phyloP scores from a whole-genome alignment of 2,888 invertebrate species.

The Tortricodes alternella region DNA sequence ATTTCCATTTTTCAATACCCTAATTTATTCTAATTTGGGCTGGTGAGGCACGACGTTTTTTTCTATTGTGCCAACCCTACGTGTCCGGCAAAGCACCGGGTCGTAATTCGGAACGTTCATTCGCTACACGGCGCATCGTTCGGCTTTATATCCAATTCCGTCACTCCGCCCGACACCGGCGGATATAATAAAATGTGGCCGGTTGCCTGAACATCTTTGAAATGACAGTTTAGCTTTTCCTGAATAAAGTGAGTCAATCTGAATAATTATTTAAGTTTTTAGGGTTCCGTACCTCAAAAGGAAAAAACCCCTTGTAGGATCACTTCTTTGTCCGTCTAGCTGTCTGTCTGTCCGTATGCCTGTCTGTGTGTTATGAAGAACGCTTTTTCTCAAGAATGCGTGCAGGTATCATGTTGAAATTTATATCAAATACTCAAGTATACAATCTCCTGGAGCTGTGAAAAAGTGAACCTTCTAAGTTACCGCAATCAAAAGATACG shows the following conservation, averaged over 20 bases:
- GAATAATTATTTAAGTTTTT: not conserved
- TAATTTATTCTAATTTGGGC: too few species aligned
- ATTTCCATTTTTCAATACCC: too few species aligned
- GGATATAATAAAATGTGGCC: constrained; percentile 10
- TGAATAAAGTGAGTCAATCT: not conserved
- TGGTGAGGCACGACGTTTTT: too few species aligned
- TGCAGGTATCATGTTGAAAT: too few species aligned
- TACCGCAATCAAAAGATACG: too few species aligned
- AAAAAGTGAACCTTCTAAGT: too few species aligned
- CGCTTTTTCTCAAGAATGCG: too few species aligned
- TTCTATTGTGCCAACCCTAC: not conserved
- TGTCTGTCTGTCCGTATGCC: too few species aligned
- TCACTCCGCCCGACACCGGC: not conserved
- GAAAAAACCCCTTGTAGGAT: not conserved
- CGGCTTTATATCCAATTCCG: constrained; percentile 16
- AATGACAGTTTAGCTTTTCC: not conserved
- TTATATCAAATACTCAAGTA: too few species aligned
- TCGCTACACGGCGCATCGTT: constrained; percentile 15
- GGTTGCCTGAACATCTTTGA: not conserved
- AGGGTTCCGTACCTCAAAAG: not conserved
- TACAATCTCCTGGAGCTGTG: too few species aligned
- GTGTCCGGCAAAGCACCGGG: not conserved
- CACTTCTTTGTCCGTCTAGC: too few species aligned
- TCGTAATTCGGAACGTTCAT: constrained; percentile 19
- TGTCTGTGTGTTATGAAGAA: too few species aligned